Percentiles rank a stretch among this genome's conserved stretches.
These are phyloP conservation scores for Balanococcus diminutus DNA, from an alignment of 2,888 invertebrate species.

Conservation along the genomic window DNA sequence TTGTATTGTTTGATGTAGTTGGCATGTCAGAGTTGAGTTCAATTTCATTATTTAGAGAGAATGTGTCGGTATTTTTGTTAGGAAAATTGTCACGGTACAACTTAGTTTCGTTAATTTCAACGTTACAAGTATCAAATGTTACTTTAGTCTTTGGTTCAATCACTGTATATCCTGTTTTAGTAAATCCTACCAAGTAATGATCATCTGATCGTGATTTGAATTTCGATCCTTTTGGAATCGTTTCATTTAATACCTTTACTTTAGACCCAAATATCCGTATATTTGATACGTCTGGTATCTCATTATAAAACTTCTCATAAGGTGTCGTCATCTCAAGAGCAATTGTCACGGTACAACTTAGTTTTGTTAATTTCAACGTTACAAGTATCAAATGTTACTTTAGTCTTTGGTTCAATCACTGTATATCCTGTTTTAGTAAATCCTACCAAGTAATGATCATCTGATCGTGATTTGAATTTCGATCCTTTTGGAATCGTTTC, in stretches of 20 bases:
- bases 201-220: not conserved
- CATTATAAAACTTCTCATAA: not conserved
- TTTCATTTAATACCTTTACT: not conserved
- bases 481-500: not conserved
- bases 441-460: not conserved
- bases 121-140: not conserved
- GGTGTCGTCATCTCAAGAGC: no score
- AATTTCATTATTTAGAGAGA: not conserved
- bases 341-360: no score
- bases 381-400: not conserved
- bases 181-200: not conserved
- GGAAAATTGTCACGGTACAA: not conserved
- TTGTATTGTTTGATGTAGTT: not conserved
- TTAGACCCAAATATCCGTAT: not conserved
- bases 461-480: not conserved
- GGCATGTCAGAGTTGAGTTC: not conserved
- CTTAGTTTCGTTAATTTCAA: not conserved
- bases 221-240: not conserved
- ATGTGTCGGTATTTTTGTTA: not conserved
- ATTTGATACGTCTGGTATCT: not conserved
- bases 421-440: not conserved
- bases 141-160: not conserved
- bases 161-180: not conserved
- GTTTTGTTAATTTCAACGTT: no score
- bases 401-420: not conserved